A percentile compares a stretch with the other conserved stretches of the same genome.
Conservation (phyloP, 2,797 vertebrate species). For the Heliangelus exortis region DNA sequence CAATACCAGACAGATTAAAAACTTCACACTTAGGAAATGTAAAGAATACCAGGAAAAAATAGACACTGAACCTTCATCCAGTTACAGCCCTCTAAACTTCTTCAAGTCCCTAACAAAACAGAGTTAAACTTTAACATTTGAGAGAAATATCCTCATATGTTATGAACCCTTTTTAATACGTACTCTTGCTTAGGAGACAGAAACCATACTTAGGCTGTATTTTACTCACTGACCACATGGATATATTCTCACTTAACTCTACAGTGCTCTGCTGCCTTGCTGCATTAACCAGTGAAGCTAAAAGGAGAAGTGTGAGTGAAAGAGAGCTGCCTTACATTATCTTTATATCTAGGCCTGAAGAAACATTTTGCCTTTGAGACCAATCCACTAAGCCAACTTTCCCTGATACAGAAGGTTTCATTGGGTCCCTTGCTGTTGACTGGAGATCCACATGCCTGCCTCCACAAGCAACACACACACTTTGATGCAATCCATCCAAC, state of each 20-base stretch:
- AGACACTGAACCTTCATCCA: neutral
- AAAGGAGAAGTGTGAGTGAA: neutral
- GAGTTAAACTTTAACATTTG: constrained; percentile 36
- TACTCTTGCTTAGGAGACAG: neutral
- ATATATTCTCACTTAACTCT: neutral
- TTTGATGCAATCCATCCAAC: constrained; percentile 21
- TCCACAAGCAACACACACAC: neutral
- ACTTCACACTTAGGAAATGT: neutral
- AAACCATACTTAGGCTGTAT: neutral
- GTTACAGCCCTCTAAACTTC: neutral
- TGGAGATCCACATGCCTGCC: neutral
- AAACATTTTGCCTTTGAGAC: constrained; percentile 14
- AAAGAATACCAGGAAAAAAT: neutral
- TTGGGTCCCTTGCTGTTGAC: constrained; percentile 40
- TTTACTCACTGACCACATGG: constrained; percentile 9
- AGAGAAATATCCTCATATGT: neutral
- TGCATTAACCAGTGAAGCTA: neutral
- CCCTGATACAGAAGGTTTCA: neutral
- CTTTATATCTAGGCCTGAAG: constrained; percentile 26
- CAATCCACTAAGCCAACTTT: neutral
- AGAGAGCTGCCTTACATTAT: neutral
- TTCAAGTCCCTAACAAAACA: neutral
- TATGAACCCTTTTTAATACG: neutral
- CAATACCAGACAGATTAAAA: neutral
- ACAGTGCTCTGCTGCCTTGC: neutral